Conservation (phyloP, 1,140 invertebrate genomes). For the Pseudoatta argentina region DNA sequence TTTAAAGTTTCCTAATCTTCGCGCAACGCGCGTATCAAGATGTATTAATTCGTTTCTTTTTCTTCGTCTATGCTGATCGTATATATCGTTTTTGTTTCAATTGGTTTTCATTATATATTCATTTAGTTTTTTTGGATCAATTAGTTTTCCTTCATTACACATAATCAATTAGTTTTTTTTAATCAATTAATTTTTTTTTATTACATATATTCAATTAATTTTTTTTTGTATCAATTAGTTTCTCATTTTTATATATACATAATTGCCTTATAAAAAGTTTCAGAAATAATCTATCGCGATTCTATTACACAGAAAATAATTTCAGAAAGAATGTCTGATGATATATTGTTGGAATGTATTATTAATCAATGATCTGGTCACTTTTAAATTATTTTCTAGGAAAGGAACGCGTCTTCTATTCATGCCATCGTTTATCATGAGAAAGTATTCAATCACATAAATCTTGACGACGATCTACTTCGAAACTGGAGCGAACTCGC, state of each 20-base stretch:
- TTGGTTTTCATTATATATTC: not conserved
- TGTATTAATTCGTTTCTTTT: not conserved
- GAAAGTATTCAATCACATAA: conserved; percentile 18
- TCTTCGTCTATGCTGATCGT: not conserved
- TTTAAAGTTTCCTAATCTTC: not conserved
- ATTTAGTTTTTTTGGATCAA: too few species aligned
- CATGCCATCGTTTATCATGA: not conserved
- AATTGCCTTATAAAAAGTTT: not conserved
- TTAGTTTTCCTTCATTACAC: too few species aligned
- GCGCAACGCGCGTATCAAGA: not conserved
- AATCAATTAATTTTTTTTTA: too few species aligned
- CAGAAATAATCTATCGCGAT: not conserved
- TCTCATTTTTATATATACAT: not conserved
- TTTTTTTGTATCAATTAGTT: not conserved
- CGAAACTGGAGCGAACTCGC: not conserved
- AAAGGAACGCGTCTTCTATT: conserved; percentile 27
- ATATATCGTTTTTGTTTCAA: not conserved
- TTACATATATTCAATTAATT: too few species aligned
- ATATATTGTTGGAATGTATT: conserved; percentile 8
- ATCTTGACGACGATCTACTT: conserved; percentile 8
- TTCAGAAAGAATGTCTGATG: not conserved
- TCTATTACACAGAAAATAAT: conserved; percentile 38
- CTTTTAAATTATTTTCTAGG: not conserved
- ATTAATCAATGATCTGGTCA: not conserved
- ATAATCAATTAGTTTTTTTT: too few species aligned